Percentiles rank a stretch among this genome's conserved stretches.
Evolutionary conservation across 30 jellyfish, hydroid and myxozoan species (phyloP).

Genomic region (Hydra vulgaris): DNA sequence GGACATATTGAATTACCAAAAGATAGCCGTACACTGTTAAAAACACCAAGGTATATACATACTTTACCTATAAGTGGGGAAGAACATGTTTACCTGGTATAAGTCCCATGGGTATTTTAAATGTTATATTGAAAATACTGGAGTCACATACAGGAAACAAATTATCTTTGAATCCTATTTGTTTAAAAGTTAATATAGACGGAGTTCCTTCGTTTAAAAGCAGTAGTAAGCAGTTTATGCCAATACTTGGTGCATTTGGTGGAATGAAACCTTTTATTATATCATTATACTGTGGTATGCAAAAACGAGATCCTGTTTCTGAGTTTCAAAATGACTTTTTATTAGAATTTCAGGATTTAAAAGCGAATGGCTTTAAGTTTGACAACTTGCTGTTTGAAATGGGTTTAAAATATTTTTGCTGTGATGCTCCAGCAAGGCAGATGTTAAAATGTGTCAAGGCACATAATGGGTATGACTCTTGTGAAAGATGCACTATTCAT

Average conservation of each 20-base stretch:
- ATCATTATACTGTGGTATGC: neutral
- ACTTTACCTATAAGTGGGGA: neutral
- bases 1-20: neutral
- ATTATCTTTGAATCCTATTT: neutral
- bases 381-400: neutral
- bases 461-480: slow-evolving; percentile 37
- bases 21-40: neutral
- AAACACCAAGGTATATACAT: neutral
- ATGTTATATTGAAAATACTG: neutral
- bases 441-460: slow-evolving; percentile 19
- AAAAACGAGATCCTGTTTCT: neutral
- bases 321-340: neutral
- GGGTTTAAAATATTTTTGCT: neutral
- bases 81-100: neutral
- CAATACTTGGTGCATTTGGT: neutral
- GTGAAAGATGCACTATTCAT: slow-evolving; percentile 40
- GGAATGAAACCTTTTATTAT: neutral
- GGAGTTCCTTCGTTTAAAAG: neutral
- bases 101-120: too few species aligned
- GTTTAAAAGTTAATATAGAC: neutral
- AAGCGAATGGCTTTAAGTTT: neutral
- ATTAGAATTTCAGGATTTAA: neutral
- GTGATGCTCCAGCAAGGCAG: slow-evolving; percentile 55
- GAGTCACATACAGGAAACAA: neutral
- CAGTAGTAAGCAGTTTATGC: neutral